These are phyloP conservation scores for Nyctibius grandis DNA, from an alignment of 2,797 vertebrate genomes.

Conservation along the genomic window DNA sequence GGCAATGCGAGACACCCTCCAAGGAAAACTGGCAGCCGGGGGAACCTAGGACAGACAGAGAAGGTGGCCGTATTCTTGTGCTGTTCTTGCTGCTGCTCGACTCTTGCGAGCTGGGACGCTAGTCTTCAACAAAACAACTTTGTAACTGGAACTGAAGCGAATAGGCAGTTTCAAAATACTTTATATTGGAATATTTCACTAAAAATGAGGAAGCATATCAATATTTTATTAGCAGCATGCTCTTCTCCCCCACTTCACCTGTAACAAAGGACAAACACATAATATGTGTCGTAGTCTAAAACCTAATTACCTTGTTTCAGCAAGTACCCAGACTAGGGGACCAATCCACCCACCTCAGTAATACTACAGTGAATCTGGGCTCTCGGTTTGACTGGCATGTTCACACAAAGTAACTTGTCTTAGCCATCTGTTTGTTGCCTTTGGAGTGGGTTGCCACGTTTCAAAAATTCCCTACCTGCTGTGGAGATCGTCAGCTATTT, in stretches of 20 bases:
- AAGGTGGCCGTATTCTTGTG: neutral
- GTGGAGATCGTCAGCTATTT: neutral
- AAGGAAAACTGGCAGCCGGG: neutral
- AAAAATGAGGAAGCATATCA: neutral
- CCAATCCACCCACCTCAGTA: neutral
- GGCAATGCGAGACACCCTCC: neutral
- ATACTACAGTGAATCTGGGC: neutral
- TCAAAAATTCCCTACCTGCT: slow-evolving; percentile 4
- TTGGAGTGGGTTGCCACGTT: neutral
- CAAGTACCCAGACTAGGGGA: neutral
- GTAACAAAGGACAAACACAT: neutral
- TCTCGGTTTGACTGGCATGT: neutral
- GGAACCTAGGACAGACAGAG: neutral
- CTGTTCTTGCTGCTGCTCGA: neutral
- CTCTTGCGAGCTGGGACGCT: neutral
- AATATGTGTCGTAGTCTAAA: neutral
- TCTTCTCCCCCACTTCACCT: neutral
- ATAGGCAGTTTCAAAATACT: neutral
- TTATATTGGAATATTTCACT: neutral
- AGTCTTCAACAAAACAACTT: neutral
- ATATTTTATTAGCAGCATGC: neutral
- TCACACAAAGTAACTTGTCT: neutral
- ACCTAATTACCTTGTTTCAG: neutral
- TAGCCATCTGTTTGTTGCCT: neutral
- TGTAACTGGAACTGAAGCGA: neutral